These are phyloP conservation scores for Anastrepha ludens DNA, from an alignment of 1,140 invertebrate genomes.

Conservation along the genomic window DNA sequence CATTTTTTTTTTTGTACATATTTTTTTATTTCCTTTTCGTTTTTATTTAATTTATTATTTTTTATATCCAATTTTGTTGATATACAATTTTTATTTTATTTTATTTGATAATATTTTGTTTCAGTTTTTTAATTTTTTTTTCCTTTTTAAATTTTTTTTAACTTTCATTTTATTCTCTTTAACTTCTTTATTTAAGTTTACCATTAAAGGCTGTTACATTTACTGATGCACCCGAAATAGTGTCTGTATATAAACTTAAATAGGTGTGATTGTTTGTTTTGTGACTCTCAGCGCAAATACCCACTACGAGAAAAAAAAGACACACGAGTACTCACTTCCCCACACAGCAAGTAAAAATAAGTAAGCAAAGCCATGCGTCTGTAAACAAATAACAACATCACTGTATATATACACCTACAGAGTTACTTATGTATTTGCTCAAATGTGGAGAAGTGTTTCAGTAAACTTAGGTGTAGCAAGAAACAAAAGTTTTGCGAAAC, in stretches of 20 bases:
- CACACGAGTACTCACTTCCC: not conserved
- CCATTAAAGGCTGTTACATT: not conserved
- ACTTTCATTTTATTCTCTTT: too few species aligned
- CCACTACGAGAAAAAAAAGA: not conserved
- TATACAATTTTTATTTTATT: too few species aligned
- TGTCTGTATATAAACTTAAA: not conserved
- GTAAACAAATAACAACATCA: constrained; percentile 6
- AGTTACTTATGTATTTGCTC: not conserved
- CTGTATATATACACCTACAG: not conserved
- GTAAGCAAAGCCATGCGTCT: constrained; percentile 18
- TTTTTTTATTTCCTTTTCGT: too few species aligned
- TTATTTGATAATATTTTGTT: not conserved
- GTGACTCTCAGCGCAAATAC: too few species aligned
- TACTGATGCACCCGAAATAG: not conserved
- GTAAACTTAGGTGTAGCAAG: not conserved
- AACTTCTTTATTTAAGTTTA: too few species aligned
- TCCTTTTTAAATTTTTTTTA: too few species aligned
- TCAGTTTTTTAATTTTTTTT: not conserved
- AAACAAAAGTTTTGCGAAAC: not conserved
- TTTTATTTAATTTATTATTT: too few species aligned
- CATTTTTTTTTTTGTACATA: too few species aligned
- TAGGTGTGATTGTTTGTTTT: not conserved
- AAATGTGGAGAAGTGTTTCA: not conserved
- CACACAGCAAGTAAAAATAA: not conserved
- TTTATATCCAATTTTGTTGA: too few species aligned